These are phyloP conservation scores for Pundamilia nyererei DNA, from an alignment of 2,113 vertebrate genomes.

Conservation along the genomic window DNA sequence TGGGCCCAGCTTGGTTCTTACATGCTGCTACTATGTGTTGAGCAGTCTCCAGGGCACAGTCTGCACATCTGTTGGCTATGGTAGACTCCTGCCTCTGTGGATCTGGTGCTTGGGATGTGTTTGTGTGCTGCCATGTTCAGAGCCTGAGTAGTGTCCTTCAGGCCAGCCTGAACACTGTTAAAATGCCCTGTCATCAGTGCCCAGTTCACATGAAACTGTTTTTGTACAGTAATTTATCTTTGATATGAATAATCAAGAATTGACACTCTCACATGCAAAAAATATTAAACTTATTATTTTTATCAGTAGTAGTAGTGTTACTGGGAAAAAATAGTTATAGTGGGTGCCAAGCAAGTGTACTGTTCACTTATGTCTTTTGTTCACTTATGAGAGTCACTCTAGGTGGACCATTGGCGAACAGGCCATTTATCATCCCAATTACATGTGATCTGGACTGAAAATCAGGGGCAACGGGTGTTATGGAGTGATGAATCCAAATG, in stretches of 20 bases:
- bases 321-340: neutral
- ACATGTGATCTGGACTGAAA: neutral
- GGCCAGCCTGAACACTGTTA: neutral
- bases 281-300: neutral
- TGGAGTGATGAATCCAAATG: neutral
- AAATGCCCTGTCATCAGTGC: neutral
- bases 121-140: neutral
- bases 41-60: neutral
- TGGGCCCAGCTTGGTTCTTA: neutral
- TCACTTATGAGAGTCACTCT: neutral
- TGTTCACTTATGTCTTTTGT: neutral
- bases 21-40: neutral
- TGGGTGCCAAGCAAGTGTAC: neutral
- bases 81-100: neutral
- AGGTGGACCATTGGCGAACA: neutral
- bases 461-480: neutral
- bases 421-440: neutral
- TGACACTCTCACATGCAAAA: neutral
- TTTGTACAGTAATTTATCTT: neutral
- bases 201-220: neutral
- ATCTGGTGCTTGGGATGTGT: neutral
- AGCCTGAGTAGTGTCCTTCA: neutral
- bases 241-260: neutral
- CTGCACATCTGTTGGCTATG: neutral
- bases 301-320: neutral